Percentiles rank a stretch among this genome's conserved stretches.
Evolutionary conservation across 2,888 invertebrate genomes (phyloP).

Genomic region (Gisinianus flammeolus): DNA sequence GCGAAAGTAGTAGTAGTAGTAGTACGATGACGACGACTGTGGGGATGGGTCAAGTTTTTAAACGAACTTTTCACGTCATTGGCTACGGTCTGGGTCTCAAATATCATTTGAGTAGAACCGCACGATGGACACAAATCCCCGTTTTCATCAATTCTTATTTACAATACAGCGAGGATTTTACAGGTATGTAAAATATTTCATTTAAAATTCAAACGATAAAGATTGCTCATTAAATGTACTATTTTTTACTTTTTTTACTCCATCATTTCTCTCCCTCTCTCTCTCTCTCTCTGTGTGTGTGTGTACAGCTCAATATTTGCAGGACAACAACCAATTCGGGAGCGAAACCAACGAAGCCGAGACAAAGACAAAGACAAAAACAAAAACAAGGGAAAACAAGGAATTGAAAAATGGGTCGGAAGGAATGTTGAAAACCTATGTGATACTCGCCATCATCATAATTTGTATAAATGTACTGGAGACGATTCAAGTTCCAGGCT

Average conservation of each 20-base stretch:
- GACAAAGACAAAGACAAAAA: not conserved
- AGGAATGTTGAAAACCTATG: not conserved
- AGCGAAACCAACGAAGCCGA: not conserved
- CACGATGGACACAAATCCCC: not conserved
- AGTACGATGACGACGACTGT: no score
- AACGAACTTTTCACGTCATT: not conserved
- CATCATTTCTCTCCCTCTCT: not conserved
- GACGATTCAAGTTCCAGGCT: not conserved
- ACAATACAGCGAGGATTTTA: not conserved
- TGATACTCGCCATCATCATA: not conserved
- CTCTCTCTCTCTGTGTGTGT: not conserved
- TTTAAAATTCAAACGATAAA: not conserved
- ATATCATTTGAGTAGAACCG: not conserved
- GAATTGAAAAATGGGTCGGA: conserved; percentile 21
- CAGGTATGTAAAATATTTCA: not conserved
- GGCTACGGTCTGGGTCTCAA: conserved; percentile 11
- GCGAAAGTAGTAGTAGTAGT: no score
- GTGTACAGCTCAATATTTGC: conserved; percentile 1
- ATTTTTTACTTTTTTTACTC: not conserved
- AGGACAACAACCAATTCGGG: not conserved
- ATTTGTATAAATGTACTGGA: not conserved
- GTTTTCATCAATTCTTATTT: conserved; percentile 23
- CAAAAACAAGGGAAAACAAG: not conserved
- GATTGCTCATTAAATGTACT: not conserved
- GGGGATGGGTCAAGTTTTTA: not conserved